Evolutionary conservation across 2,113 vertebrate genomes (phyloP).

Genomic region (Colaptes auratus): DNA sequence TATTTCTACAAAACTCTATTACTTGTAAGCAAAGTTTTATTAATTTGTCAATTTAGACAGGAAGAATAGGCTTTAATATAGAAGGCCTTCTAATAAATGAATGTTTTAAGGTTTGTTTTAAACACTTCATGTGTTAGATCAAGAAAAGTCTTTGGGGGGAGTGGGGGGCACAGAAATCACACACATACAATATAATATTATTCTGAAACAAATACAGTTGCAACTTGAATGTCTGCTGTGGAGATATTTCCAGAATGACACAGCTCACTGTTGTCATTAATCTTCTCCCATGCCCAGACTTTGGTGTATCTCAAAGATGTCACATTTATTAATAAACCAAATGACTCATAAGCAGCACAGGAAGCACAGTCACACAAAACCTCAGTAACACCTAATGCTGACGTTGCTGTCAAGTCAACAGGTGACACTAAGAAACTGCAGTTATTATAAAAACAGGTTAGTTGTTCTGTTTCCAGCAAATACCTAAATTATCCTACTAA

Average conservation of each 20-base stretch:
- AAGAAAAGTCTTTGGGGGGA: neutral
- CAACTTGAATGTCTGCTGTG: neutral
- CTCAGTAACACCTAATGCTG: neutral
- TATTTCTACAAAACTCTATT: neutral
- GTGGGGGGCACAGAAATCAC: neutral
- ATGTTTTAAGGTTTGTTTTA: neutral
- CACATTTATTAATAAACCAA: conserved; percentile 14
- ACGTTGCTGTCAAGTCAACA: neutral
- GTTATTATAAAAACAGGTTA: neutral
- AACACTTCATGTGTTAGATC: neutral
- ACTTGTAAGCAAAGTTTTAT: neutral
- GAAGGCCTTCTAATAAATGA: neutral
- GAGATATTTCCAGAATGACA: neutral
- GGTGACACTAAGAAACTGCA: neutral
- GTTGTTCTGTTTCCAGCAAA: neutral
- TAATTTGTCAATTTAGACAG: neutral
- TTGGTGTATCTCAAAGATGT: neutral
- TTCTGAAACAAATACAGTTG: neutral
- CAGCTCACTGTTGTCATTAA: neutral
- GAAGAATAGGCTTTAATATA: neutral
- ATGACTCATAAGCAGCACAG: conserved; percentile 8
- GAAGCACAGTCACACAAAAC: neutral
- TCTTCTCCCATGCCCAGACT: neutral
- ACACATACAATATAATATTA: neutral
- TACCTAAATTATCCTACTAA: neutral